Conservation (phyloP, 2,888 invertebrate species). For the Chrysolina americana region DNA sequence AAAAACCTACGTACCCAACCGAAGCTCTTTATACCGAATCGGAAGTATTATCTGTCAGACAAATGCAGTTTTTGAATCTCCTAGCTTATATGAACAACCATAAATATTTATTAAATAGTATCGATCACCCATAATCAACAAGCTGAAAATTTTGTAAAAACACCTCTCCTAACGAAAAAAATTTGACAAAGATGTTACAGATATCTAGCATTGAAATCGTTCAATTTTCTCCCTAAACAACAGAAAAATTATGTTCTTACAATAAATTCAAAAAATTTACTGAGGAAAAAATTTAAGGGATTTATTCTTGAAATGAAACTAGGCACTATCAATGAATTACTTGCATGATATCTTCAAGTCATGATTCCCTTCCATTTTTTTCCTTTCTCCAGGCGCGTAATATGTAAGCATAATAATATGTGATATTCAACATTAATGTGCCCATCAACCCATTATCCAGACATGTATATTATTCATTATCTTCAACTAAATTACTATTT, state of each 20-base stretch:
- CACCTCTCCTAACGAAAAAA: conserved; percentile 1
- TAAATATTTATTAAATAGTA: conserved; percentile 9
- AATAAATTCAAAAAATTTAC: conserved; percentile 10
- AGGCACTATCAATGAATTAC: conserved; percentile 6
- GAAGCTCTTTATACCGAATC: too few relatives aligned
- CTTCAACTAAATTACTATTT: conserved; percentile 1
- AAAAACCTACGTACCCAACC: too few relatives aligned
- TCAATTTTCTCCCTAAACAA: conserved; percentile 8
- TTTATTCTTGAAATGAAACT: conserved; percentile 9
- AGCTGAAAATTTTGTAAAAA: conserved; percentile 2
- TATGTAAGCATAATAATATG: background rate
- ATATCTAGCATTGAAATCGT: conserved; percentile 16
- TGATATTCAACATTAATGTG: too few relatives aligned
- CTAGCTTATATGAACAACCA: background rate
- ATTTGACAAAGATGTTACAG: conserved; percentile 1
- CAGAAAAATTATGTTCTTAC: conserved; percentile 15
- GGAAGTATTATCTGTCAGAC: too few relatives aligned
- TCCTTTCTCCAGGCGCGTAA: background rate
- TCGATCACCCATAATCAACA: conserved; percentile 3
- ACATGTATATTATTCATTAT: too few relatives aligned
- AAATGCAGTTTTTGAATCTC: too few relatives aligned
- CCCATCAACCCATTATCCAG: too few relatives aligned
- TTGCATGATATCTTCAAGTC: conserved; percentile 5
- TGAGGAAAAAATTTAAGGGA: conserved; percentile 15
- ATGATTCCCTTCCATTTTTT: background rate